These are phyloP conservation scores for Apaloderma vittatum DNA, from an alignment of 2,113 vertebrate genomes.

Conservation along the genomic window DNA sequence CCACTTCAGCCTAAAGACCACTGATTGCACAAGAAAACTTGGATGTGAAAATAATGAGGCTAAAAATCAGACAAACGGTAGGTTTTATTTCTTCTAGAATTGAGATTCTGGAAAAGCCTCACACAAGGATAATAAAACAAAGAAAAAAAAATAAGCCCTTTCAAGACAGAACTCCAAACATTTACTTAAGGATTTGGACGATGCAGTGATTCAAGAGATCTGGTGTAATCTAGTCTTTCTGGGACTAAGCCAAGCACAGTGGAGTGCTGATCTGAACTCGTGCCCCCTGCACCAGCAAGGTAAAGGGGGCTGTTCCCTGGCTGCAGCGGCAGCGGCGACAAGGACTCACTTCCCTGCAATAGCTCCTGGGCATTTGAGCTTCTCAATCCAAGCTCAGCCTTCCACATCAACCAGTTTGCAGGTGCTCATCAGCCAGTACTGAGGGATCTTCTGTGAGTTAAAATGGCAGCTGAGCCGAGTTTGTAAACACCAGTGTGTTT, in stretches of 20 bases:
- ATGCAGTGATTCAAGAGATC: neutral
- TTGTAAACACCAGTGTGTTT: neutral
- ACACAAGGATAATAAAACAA: neutral
- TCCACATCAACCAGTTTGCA: neutral
- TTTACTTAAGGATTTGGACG: neutral
- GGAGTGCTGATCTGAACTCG: neutral
- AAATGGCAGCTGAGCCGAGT: neutral
- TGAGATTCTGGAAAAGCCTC: neutral
- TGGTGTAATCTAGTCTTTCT: neutral
- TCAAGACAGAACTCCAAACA: neutral
- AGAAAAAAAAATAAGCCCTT: neutral
- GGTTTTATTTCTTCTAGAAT: neutral
- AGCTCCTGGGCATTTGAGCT: neutral
- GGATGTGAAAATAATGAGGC: neutral
- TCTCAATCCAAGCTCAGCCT: neutral
- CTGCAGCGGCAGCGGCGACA: neutral
- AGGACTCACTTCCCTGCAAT: neutral
- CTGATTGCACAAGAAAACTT: neutral
- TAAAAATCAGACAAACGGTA: neutral
- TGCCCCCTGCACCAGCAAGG: neutral
- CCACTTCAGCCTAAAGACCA: neutral
- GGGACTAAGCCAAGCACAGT: accelerated
- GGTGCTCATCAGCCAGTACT: neutral
- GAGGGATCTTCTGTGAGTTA: neutral
- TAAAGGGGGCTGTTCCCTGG: accelerated